Evolutionary conservation across 2,113 vertebrate genomes (phyloP).

Genomic region (Echinops telfairi): DNA sequence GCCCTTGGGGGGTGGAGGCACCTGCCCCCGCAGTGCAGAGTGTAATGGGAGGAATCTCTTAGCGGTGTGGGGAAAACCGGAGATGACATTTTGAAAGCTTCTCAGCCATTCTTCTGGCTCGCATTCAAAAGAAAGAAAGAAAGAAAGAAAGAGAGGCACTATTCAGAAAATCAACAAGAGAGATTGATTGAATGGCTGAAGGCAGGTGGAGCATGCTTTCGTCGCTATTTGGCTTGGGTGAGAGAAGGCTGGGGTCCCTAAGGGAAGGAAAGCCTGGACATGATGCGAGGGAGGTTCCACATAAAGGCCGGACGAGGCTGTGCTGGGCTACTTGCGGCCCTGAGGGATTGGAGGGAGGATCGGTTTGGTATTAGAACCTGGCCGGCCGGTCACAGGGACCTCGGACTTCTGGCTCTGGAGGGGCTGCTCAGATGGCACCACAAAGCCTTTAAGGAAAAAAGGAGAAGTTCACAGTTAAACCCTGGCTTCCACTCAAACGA

Average conservation of each 20-base stretch:
- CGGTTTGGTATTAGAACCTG: slow-evolving; percentile 87
- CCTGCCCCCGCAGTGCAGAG: slow-evolving; percentile 48
- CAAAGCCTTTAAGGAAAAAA: slow-evolving; percentile 24
- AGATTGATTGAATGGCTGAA: slow-evolving; percentile 63
- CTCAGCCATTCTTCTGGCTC: too few relatives aligned
- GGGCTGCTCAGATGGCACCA: slow-evolving; percentile 35
- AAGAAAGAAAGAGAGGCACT: background rate
- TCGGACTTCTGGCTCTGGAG: background rate
- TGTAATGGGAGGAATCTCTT: slow-evolving; percentile 74
- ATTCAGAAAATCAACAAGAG: slow-evolving; percentile 52
- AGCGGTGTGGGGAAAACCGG: slow-evolving; percentile 48
- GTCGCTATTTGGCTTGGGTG: background rate
- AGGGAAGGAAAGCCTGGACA: fast-evolving
- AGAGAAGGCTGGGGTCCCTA: background rate
- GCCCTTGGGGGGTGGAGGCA: slow-evolving; percentile 47
- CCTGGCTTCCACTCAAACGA: background rate
- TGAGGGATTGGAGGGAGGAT: slow-evolving; percentile 92
- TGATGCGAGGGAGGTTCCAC: background rate
- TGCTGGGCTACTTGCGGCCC: slow-evolving; percentile 80
- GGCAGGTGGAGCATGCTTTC: slow-evolving; percentile 31
- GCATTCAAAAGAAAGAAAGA: too few relatives aligned
- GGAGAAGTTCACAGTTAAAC: slow-evolving; percentile 16
- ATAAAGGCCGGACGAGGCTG: fast-evolving
- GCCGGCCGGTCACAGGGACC: slow-evolving; percentile 58
- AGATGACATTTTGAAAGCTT: slow-evolving; percentile 78